Evolutionary conservation across 2,113 vertebrate species (phyloP).

Genomic region (Polypterus senegalus): DNA sequence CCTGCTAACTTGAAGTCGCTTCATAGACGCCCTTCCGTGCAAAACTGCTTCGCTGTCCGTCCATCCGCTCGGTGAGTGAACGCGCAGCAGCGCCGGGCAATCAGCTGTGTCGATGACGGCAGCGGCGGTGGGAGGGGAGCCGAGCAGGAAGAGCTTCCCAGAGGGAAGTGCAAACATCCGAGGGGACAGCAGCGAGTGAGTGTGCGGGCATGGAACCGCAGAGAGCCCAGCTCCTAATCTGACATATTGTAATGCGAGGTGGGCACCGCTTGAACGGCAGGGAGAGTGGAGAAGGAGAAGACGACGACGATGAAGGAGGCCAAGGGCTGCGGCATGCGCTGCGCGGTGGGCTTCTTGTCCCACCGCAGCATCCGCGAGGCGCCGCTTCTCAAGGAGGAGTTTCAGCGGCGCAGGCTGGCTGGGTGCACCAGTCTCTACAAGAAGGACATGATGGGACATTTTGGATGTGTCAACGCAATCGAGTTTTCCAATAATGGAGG

Average conservation of each 20-base stretch:
- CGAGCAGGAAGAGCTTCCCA: conserved; percentile 28
- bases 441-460: conserved; percentile 91
- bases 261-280: conserved; percentile 17
- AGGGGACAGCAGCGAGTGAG: conserved; percentile 4
- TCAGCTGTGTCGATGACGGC: conserved; percentile 21
- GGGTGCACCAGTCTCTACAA: conserved; percentile 89
- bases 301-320: conserved; percentile 58
- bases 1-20: not conserved
- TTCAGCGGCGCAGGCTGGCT: conserved; percentile 79
- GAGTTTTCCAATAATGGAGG: conserved; percentile 98
- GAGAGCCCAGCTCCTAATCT: not conserved
- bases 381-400: conserved; percentile 83
- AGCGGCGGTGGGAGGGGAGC: conserved; percentile 16
- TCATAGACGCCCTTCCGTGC: not conserved
- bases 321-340: conserved; percentile 77
- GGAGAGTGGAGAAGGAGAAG: conserved; percentile 11
- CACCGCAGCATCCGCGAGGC: conserved; percentile 74
- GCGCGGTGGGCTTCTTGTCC: conserved; percentile 87
- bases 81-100: not conserved
- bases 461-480: conserved; percentile 97
- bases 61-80: not conserved
- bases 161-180: conserved; percentile 26
- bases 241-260: conserved; percentile 12
- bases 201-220: conserved; percentile 13
- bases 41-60: not conserved